Percentiles rank a stretch among this genome's conserved stretches.
Evolutionary conservation across 2,797 vertebrate genomes (phyloP).

Genomic region (Tarsius wallacei): DNA sequence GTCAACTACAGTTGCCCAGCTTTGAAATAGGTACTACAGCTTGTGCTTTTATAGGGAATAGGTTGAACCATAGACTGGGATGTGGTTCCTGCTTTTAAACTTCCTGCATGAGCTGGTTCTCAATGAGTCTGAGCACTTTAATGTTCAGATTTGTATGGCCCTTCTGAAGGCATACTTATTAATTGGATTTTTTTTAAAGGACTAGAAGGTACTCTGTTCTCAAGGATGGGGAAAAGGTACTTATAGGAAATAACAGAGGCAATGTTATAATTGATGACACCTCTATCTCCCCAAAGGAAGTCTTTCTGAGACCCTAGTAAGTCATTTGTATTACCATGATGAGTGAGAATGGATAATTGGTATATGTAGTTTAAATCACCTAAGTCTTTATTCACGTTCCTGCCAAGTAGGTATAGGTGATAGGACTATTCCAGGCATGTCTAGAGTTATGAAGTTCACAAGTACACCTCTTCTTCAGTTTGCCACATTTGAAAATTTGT

Average conservation of each 20-base stretch:
- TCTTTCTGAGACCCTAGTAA: not conserved
- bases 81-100: constrained; percentile 68
- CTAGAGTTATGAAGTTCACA: not conserved
- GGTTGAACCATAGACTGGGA: constrained; percentile 68
- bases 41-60: constrained; percentile 78
- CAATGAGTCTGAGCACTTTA: constrained; percentile 59
- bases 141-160: constrained; percentile 23
- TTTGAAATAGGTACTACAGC: not conserved
- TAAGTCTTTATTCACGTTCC: not conserved
- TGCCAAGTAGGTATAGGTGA: not conserved
- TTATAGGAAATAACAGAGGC: not conserved
- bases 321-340: not conserved
- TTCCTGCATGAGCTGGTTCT: constrained; percentile 74
- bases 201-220: not conserved
- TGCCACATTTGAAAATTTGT: not conserved
- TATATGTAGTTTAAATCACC: not conserved
- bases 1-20: constrained; percentile 73
- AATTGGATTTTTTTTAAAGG: not conserved
- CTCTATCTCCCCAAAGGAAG: not conserved
- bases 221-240: not conserved
- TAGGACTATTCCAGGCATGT: not conserved
- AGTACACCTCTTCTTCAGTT: not conserved
- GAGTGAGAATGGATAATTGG: not conserved
- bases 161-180: constrained; percentile 20
- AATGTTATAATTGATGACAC: not conserved